Base-by-base conservation (phyloP, 1,140 invertebrate species). In the Aporrectodea caliginosa region DNA sequence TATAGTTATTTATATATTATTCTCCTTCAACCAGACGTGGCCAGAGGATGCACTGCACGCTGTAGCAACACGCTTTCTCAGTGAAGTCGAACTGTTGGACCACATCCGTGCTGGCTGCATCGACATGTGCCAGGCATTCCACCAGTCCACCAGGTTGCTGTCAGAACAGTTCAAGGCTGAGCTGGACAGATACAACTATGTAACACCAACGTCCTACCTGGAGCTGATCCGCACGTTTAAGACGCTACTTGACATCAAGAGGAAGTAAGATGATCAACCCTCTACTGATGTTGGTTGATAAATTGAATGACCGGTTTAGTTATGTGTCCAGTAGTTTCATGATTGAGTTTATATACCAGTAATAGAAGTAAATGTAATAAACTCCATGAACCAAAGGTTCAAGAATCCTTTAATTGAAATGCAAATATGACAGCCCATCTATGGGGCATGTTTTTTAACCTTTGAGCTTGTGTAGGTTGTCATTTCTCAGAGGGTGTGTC, bases 41-140 rank as follows among this genome's bases (percentile, higher is more conserved):
- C 88, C 88, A 75, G 87, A 89, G 81, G 88, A 89, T 83, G 88
- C 88, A 35, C 86, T 98, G 58, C 93, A 95, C 86, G 92, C 92
- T 79, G 94, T 98, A 16, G 96, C 96, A 0, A 90, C 91, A 16
- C 92, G 93, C 84, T 95, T 95, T 84, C 92, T 95, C 83, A 90
- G 91, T 72, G 91, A 93, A 81, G 89, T 96, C 2, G 89, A 91
- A 35, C 82, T 89, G 80, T 90, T 95, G 83, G 91, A 93, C 71
- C 89, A 92, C 27, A 90, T 94, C n/a, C 93, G 93, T 85, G 12
- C 69, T 0, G 86, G 85, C 1, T 89, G 88, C 79, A 88, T 88
- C 58, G 84, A 86, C 0, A 92, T 94, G 83, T 96, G 94, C 85
- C 92, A 94, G 88, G 92, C 93, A 84, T 96, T 97, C 87, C 95